Conservation (phyloP, 2,888 invertebrate genomes). For the Limnephilus lunatus region DNA sequence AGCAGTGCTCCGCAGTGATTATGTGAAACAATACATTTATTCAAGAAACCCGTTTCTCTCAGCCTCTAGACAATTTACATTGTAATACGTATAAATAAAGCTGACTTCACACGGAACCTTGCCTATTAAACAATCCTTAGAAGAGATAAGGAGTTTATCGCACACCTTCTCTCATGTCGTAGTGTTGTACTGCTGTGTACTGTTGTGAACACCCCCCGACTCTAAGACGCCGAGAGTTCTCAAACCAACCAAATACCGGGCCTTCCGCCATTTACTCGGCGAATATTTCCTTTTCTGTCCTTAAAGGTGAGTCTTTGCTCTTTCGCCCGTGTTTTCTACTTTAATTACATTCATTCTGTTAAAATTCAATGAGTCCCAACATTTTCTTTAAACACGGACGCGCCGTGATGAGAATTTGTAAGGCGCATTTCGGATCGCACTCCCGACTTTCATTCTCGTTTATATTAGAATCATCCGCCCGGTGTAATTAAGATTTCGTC, state of each 20-base stretch:
- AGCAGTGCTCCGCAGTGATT: conserved; percentile 46
- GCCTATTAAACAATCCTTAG: conserved; percentile 61
- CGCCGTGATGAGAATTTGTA: conserved; percentile 60
- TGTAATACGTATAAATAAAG: conserved; percentile 53
- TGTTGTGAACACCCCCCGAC: neutral
- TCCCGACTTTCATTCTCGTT: conserved; percentile 56
- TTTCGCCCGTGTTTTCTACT: conserved; percentile 55
- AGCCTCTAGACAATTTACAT: conserved; percentile 53
- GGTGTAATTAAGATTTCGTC: conserved; percentile 62
- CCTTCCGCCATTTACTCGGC: conserved; percentile 16
- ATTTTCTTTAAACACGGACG: conserved; percentile 56
- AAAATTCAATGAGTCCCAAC: conserved; percentile 63
- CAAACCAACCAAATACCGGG: conserved; percentile 3
- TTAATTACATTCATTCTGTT: conserved; percentile 64
- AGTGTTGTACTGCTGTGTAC: conserved; percentile 23
- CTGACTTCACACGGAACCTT: conserved; percentile 52
- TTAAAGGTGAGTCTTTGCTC: conserved; percentile 5
- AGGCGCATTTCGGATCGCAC: conserved; percentile 53
- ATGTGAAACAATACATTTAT: conserved; percentile 53
- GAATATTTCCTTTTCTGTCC: conserved; percentile 13
- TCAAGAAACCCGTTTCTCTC: conserved; percentile 32
- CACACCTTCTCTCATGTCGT: conserved; percentile 46
- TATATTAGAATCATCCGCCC: conserved; percentile 54
- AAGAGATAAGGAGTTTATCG: conserved; percentile 59
- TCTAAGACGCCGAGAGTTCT: neutral